Percentiles rank a stretch among this genome's conserved stretches.
These are phyloP conservation scores for Thumatha senex DNA, from an alignment of 2,888 invertebrate genomes.

Conservation along the genomic window DNA sequence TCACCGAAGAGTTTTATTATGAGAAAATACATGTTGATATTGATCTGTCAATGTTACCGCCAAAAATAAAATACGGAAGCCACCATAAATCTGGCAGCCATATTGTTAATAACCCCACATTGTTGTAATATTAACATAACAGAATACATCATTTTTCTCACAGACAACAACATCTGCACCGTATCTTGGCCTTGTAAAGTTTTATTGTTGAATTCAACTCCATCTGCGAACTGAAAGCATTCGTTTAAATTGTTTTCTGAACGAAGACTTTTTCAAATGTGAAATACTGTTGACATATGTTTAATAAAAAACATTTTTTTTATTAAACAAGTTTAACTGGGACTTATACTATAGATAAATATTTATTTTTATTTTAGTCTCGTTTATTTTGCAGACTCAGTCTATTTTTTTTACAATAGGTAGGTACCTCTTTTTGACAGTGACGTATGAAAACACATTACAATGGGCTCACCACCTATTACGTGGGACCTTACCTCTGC, in stretches of 20 bases:
- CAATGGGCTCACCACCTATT: too few relatives aligned
- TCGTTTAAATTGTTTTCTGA: conserved; percentile 32
- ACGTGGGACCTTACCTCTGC: too few relatives aligned
- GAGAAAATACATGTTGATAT: neutral
- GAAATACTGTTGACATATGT: conserved; percentile 35
- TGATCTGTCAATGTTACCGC: neutral
- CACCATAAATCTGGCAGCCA: conserved; percentile 6
- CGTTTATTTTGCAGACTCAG: too few relatives aligned
- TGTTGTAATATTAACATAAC: conserved; percentile 5
- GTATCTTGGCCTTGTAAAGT: conserved; percentile 27
- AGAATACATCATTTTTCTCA: conserved; percentile 17
- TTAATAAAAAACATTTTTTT: too few relatives aligned
- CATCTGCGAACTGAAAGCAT: conserved; percentile 33
- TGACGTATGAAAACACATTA: too few relatives aligned
- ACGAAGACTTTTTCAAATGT: conserved; percentile 21
- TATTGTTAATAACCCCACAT: conserved; percentile 3
- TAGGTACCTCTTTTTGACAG: too few relatives aligned
- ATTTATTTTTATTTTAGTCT: too few relatives aligned
- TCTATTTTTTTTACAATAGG: too few relatives aligned
- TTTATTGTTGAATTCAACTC: conserved; percentile 33
- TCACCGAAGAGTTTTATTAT: neutral
- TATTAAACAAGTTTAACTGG: too few relatives aligned
- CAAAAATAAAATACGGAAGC: neutral
- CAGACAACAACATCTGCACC: conserved; percentile 32
- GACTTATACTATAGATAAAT: too few relatives aligned